Evolutionary conservation across 2,113 vertebrate species (phyloP).

Genomic region (Seriola dumerili): DNA sequence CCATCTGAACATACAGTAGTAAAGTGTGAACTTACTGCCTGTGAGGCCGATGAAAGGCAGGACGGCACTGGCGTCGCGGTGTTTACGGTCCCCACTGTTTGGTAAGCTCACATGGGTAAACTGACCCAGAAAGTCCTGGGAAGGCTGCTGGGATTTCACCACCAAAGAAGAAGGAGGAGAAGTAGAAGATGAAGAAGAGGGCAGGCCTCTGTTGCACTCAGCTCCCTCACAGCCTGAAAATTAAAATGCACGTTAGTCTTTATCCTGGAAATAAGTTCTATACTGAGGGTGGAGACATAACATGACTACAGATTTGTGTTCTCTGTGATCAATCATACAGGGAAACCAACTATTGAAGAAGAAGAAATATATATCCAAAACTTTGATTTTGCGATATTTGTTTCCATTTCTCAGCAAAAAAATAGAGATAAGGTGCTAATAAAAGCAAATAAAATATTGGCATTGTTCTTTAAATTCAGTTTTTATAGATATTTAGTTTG

Average conservation of each 20-base stretch:
- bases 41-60: slow-evolving; percentile 79
- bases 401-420: too few species aligned
- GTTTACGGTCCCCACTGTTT: slow-evolving; percentile 72
- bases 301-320: too few species aligned
- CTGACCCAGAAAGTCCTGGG: slow-evolving; percentile 56
- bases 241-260: not conserved
- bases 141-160: slow-evolving; percentile 13
- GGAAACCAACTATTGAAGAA: too few species aligned
- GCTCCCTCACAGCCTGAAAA: slow-evolving; percentile 52
- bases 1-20: not conserved
- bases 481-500: too few species aligned
- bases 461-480: too few species aligned
- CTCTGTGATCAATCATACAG: too few species aligned
- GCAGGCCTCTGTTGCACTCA: not conserved
- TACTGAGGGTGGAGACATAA: too few species aligned
- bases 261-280: too few species aligned
- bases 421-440: too few species aligned
- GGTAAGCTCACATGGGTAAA: slow-evolving; percentile 61
- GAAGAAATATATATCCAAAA: too few species aligned
- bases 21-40: slow-evolving; percentile 61
- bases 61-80: slow-evolving; percentile 67
- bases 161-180: not conserved
- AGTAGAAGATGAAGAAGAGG: not conserved
- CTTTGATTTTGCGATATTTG: too few species aligned
- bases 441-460: too few species aligned